Conservation (phyloP, 2,888 invertebrate genomes). For the Syrista parreyssii region DNA sequence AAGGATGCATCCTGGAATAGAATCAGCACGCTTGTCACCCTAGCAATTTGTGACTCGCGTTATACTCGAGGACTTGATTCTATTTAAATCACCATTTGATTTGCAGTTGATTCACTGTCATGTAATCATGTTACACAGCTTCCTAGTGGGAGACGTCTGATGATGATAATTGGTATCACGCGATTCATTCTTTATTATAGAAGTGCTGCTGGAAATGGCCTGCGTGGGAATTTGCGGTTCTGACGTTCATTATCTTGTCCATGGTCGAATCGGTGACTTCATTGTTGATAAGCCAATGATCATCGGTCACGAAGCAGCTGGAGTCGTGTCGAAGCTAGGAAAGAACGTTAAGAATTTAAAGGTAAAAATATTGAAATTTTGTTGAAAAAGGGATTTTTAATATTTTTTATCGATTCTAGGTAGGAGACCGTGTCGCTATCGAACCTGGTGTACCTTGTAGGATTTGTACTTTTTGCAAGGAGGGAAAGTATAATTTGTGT, state of each 20-base stretch:
- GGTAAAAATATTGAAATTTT: conserved; percentile 59
- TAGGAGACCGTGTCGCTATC: conserved; percentile 92
- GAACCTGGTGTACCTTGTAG: conserved; percentile 95
- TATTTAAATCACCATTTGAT: no score
- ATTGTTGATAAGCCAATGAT: conserved; percentile 90
- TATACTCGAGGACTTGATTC: no score
- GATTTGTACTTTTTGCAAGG: conserved; percentile 85
- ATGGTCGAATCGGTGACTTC: conserved; percentile 89
- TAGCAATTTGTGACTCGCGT: no score
- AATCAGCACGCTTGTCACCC: no score
- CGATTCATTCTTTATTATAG: conserved; percentile 63
- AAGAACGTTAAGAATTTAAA: conserved; percentile 76
- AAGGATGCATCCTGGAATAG: no score
- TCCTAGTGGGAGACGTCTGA: no score
- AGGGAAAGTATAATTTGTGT: conserved; percentile 92
- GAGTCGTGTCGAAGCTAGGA: conserved; percentile 82
- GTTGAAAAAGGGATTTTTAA: neutral
- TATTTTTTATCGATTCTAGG: conserved; percentile 39
- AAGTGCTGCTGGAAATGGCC: conserved; percentile 89
- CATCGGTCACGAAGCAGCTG: conserved; percentile 94
- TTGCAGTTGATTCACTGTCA: no score
- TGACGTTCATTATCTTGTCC: conserved; percentile 92
- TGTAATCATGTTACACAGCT: no score
- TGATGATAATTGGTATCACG: no score
- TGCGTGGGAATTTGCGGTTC: conserved; percentile 97